phyloP scores from a whole-genome alignment of 2,888 invertebrate genomes.

The Pemphredon lugubris region DNA sequence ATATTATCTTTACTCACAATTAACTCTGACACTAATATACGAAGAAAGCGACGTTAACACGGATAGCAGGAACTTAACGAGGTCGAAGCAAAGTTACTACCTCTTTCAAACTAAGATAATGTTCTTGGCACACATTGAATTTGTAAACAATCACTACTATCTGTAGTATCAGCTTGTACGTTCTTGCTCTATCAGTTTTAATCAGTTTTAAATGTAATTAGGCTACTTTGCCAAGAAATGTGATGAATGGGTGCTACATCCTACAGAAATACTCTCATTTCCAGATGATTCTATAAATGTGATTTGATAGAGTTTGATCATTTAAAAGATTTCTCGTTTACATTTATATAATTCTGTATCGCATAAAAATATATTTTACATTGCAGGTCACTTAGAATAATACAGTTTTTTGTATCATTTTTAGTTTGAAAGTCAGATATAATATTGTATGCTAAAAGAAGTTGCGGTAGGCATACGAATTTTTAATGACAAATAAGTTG shows the following conservation, averaged over 20 bases:
- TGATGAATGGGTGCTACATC: constrained; percentile 15
- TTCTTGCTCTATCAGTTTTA: constrained; percentile 12
- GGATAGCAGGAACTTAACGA: constrained; percentile 52
- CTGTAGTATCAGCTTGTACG: constrained; percentile 9
- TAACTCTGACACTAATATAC: constrained; percentile 35
- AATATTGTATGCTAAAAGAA: constrained; percentile 3
- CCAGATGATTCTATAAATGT: constrained; percentile 7
- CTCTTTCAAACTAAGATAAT: constrained; percentile 8
- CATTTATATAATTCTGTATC: constrained; percentile 10
- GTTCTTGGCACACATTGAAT: constrained; percentile 47
- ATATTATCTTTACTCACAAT: constrained; percentile 18
- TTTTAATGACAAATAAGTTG: no score
- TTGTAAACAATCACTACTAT: constrained; percentile 14
- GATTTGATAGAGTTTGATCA: background rate
- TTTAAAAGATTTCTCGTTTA: constrained; percentile 12
- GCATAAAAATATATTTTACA: constrained; percentile 32
- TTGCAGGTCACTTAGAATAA: constrained; percentile 19
- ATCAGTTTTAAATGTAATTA: no score
- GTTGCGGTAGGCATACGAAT: constrained; percentile 1
- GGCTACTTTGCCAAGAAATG: constrained; percentile 47
- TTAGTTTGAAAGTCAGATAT: constrained; percentile 12
- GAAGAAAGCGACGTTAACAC: constrained; percentile 25
- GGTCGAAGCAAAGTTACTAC: constrained; percentile 42
- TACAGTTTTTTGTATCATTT: constrained; percentile 11
- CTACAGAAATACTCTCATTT: constrained; percentile 17